These are phyloP conservation scores for Stomorhina lunata DNA, from an alignment of 2,888 invertebrate genomes.

Conservation along the genomic window DNA sequence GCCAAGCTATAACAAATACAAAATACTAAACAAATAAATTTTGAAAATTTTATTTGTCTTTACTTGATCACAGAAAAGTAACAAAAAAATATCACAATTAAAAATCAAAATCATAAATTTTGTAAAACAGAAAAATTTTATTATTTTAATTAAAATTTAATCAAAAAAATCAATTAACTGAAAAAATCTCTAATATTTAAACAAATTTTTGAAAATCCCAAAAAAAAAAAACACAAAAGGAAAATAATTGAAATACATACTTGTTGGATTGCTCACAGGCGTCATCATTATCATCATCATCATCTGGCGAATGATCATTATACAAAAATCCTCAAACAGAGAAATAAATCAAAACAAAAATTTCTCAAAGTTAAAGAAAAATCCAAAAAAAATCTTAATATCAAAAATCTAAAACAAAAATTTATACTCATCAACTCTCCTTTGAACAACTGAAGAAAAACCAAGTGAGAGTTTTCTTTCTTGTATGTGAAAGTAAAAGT, in stretches of 20 bases:
- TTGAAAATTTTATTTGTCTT: constrained; percentile 36
- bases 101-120: constrained; percentile 11
- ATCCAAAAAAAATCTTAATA: background rate
- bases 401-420: too few relatives aligned
- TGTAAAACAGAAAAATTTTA: constrained; percentile 36
- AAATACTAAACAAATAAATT: background rate
- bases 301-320: too few relatives aligned
- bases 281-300: constrained; percentile 7
- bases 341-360: background rate
- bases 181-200: background rate
- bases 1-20: constrained; percentile 18
- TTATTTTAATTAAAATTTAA: too few relatives aligned
- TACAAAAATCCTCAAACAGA: too few relatives aligned
- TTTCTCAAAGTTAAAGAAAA: background rate
- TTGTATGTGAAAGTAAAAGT: constrained; percentile 44
- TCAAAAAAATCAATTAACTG: background rate
- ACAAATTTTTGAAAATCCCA: background rate
- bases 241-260: constrained; percentile 28
- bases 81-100: too few relatives aligned
- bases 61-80: too few relatives aligned
- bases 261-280: constrained; percentile 24
- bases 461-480: background rate
- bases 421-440: background rate
- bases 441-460: background rate
- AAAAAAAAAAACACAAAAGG: background rate